Evolutionary conservation across 2,797 vertebrate species (phyloP), one percentile per base, ranked within the genome.

Genomic region (Melanotaenia parkinsoni): DNA sequence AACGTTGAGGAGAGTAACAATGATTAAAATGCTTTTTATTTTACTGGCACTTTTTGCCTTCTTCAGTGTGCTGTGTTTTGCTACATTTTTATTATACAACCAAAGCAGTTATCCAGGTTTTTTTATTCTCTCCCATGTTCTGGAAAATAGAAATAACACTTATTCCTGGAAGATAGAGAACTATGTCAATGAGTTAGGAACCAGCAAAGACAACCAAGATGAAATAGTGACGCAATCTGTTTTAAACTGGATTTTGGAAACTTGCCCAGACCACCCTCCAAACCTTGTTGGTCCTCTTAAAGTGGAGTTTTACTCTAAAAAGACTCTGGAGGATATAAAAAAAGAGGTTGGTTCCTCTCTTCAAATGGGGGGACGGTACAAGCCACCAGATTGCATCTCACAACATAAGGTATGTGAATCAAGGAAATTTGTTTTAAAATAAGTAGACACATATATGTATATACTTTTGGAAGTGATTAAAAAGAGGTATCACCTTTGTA

Each of bases 361-460:
- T 32, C 22, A 45, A 53, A 0, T 66, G 1, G 91, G 92, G 74
- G 91, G 92, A 68, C 35, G 71, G 0, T 85, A 77, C 76, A 88
- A 74, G 60, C 88, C 92, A 16, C 1, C 45, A 22, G 66, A 88
- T 5, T 93, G 92, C 18, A 30, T 74, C 12, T n/a, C 92, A 13
- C 26, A 1, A 14, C 89, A 91, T 0, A 93, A 91, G 88, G 91
- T 92, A 76, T 1, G 85, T 71, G 38, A 58, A 65, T 8, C 1
- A 63, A 16, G 18, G 22, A 11, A 54, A 14, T 26, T 26, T 13
- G 14, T 54, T 24, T 54, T 0, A 28, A 54, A 28, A 22, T 20
- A 8, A 22, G 7, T n/a, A 18, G 5, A 18, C 16, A 43, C 18
- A 16, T 16, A 43, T 9, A 40, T 38, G 40, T 43, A 18, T 1